Evolutionary conservation across 2,113 vertebrate genomes (phyloP), one percentile per base, ranked within the genome.

Genomic region (Clarias macrocephalus): DNA sequence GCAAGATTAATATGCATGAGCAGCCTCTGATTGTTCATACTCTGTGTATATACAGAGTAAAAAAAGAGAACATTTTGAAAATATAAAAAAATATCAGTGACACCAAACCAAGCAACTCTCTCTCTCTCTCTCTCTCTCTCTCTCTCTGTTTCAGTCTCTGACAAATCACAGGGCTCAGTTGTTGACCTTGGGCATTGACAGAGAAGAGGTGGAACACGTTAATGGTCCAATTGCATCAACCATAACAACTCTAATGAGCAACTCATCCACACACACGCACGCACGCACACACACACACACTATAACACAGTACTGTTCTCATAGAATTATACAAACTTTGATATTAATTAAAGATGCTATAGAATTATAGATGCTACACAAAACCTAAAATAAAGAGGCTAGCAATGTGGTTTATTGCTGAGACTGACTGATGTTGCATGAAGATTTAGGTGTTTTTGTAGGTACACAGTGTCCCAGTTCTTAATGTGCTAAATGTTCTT

Each of bases 231-330:
- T 83, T 66, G 63, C 83, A 80, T 88, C 88, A 89, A 89, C 90
- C 89, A 79, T 87, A 82, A 37, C 33, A 85, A 82, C 86, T 33
- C 66, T 91, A 88, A 92, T 92, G 87, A 90, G 86, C 83, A 57
- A 62, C 15, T 42, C 48, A 79, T 28, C 52, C 56, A 54, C 37
- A 11, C 18, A 65, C 33, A 63, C 59, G 52, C 30, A 82, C 23
- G 28, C 9, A 75, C 52, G 30, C 76, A 65, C 52, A 81, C 25
- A 30, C 54, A 88, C 77, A 84, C 63, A 79, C 28, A 81, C 79
- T n/a, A n/a, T n/a, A n/a, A 60, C 59, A 60, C 59, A 60, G 48
- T 48, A 48, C 48, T 48, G 48, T 48, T 48, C 48, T 48, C 48
- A 48, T 48, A 48, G 48, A 48, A 48, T 48, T 48, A 48, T 48